Evolutionary conservation across 1,140 invertebrate species (phyloP).

Genomic region (Procambarus virginalis): DNA sequence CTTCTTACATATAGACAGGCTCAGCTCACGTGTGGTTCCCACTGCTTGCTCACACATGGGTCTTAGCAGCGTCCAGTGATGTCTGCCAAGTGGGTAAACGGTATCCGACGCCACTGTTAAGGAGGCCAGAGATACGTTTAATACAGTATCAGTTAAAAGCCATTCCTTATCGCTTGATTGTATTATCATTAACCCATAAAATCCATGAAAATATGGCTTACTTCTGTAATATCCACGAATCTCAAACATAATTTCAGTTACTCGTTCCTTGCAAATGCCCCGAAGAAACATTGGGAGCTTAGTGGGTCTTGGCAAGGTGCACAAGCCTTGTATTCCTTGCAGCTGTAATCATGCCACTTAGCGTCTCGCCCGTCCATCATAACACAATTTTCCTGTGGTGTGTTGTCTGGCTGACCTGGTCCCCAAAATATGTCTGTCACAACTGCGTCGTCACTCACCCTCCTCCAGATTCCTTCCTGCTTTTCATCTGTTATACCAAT

Average conservation of each 20-base stretch:
- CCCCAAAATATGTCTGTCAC: conserved; percentile 10
- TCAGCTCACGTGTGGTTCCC: too few relatives aligned
- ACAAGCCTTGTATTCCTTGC: not conserved
- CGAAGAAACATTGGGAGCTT: conserved; percentile 7
- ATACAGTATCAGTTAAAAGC: too few relatives aligned
- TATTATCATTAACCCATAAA: not conserved
- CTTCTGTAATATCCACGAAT: conserved; percentile 14
- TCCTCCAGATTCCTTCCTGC: conserved; percentile 45
- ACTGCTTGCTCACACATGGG: too few relatives aligned
- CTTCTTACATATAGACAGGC: too few relatives aligned
- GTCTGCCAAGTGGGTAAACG: too few relatives aligned
- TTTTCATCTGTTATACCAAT: conserved; percentile 31
- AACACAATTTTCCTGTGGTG: conserved; percentile 22
- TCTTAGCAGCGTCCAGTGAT: too few relatives aligned
- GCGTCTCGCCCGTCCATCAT: not conserved
- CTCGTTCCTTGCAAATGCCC: conserved; percentile 12
- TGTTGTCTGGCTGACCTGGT: conserved; percentile 43
- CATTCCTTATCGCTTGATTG: too few relatives aligned
- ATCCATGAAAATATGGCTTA: not conserved
- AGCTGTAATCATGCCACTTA: not conserved
- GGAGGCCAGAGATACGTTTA: too few relatives aligned
- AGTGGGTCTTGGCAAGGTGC: not conserved
- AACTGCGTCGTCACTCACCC: not conserved
- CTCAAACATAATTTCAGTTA: conserved; percentile 42
- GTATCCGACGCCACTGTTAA: too few relatives aligned